Evolutionary conservation across 2,113 vertebrate genomes (phyloP).

Genomic region (Melanocharis versteri): DNA sequence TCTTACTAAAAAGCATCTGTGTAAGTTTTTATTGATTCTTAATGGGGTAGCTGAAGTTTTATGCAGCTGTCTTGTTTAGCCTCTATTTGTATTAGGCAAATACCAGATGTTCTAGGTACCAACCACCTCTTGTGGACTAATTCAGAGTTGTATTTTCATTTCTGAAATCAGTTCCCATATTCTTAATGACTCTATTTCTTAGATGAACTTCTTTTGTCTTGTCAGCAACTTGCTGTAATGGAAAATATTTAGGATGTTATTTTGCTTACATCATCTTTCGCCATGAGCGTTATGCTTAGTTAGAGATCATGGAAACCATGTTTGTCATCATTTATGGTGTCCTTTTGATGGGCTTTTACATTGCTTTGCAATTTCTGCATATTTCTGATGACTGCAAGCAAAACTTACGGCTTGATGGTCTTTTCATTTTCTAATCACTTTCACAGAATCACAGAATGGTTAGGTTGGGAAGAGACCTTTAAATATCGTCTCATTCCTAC

Average conservation of each 20-base stretch:
- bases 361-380: neutral
- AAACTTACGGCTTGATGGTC: neutral
- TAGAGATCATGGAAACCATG: neutral
- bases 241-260: neutral
- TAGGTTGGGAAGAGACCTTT: neutral
- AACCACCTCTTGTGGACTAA: neutral
- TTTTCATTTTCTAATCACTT: neutral
- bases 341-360: neutral
- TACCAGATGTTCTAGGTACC: neutral
- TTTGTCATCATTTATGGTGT: neutral
- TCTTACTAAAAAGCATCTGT: neutral
- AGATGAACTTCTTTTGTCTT: neutral
- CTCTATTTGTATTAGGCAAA: neutral
- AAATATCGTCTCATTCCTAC: accelerated
- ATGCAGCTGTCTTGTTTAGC: neutral
- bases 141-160: neutral
- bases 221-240: neutral
- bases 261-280: neutral
- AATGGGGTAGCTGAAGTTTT: neutral
- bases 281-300: neutral
- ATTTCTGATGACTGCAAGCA: neutral
- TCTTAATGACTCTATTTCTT: neutral
- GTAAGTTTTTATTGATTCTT: neutral
- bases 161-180: neutral
- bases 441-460: neutral